Conservation (phyloP, 1,140 invertebrate genomes). For the Prorops nasuta region DNA sequence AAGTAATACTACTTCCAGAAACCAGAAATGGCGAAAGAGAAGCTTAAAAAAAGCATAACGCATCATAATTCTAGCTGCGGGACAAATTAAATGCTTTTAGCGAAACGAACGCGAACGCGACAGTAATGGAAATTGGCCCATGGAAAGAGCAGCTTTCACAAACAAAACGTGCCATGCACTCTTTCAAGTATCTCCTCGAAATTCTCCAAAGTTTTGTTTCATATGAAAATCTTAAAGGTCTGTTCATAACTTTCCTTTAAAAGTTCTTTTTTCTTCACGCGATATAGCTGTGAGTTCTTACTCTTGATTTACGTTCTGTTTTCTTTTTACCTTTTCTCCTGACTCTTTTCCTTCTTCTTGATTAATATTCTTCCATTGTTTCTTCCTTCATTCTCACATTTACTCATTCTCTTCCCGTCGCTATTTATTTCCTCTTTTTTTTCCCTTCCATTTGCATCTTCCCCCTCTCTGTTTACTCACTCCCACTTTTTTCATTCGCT, state of each 20-base stretch:
- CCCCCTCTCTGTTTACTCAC: background rate
- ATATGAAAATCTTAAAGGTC: background rate
- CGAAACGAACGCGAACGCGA: too few species aligned
- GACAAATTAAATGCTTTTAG: too few species aligned
- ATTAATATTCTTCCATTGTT: background rate
- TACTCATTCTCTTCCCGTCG: background rate
- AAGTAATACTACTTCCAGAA: too few species aligned
- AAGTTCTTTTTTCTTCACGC: background rate
- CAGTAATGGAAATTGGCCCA: too few species aligned
- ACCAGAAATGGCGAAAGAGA: too few species aligned
- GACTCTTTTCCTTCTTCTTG: background rate
- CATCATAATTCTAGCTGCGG: too few species aligned
- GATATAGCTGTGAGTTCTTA: background rate
- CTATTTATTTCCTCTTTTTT: background rate
- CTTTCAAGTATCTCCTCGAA: background rate
- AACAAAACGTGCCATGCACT: background rate
- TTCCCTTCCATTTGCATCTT: background rate
- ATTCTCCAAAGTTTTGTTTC: background rate
- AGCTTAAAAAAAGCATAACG: too few species aligned
- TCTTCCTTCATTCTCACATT: background rate
- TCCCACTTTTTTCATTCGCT: background rate
- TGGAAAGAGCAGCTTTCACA: too few species aligned
- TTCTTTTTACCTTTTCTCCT: background rate
- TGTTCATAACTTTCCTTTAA: background rate
- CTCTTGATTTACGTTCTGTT: background rate